phyloP scores from a whole-genome alignment of 2,888 invertebrate genomes.

The Cryptops parisi region DNA sequence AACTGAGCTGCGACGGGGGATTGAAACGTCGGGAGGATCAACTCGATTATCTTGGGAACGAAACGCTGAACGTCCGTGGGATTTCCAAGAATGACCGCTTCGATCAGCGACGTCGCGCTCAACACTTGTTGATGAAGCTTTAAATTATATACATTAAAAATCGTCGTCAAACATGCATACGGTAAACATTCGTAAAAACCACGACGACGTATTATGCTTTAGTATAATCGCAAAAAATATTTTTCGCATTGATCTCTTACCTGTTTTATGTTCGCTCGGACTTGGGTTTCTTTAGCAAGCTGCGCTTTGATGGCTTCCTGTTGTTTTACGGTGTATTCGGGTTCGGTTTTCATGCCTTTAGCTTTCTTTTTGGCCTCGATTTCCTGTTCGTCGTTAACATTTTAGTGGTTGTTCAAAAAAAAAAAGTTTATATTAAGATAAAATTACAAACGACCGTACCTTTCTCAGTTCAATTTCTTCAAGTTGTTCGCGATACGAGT shows the following conservation, averaged over 20 bases:
- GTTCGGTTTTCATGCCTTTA: conserved; percentile 40
- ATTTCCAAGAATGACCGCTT: conserved; percentile 35
- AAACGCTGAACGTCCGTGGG: conserved; percentile 38
- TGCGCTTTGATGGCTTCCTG: conserved; percentile 79
- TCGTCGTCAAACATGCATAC: too few relatives aligned
- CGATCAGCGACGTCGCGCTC: conserved; percentile 27
- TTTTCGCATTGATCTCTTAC: conserved; percentile 34
- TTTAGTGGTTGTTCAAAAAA: neutral
- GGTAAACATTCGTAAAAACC: too few relatives aligned
- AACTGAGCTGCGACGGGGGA: conserved; percentile 63
- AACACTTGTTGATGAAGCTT: conserved; percentile 27
- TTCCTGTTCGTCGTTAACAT: conserved; percentile 37
- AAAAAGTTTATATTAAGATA: neutral
- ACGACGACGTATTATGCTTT: too few relatives aligned
- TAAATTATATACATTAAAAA: conserved; percentile 7
- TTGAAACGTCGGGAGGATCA: conserved; percentile 47
- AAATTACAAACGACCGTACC: conserved; percentile 20
- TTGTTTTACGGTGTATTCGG: conserved; percentile 69
- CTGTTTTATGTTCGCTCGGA: conserved; percentile 50
- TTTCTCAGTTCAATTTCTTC: conserved; percentile 85
- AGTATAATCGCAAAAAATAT: too few relatives aligned
- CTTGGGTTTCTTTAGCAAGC: conserved; percentile 64
- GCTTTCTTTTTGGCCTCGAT: conserved; percentile 65
- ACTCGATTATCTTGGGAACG: conserved; percentile 43
- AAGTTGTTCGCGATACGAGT: conserved; percentile 91